phyloP scores from a whole-genome alignment of 1,140 invertebrate genomes.

The Trigoniulus corallinus region DNA sequence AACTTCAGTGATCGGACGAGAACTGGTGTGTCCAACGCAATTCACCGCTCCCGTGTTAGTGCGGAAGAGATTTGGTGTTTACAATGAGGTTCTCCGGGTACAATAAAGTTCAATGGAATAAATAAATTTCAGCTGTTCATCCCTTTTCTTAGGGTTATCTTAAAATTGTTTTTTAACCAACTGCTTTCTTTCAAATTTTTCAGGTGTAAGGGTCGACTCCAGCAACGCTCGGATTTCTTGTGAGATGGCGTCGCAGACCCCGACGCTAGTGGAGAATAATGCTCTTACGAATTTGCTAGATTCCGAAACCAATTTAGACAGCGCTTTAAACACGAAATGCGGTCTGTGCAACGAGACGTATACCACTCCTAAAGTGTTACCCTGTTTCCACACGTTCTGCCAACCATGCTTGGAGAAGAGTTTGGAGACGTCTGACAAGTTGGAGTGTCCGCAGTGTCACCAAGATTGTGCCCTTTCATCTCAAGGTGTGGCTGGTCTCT shows the following conservation, averaged over 20 bases:
- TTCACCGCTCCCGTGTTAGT: no score
- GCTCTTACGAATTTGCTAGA: not conserved
- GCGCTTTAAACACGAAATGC: constrained; percentile 46
- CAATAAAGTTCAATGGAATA: no score
- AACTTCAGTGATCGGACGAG: no score
- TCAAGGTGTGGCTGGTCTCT: constrained; percentile 37
- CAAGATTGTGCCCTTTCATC: constrained; percentile 41
- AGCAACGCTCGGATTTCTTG: not conserved
- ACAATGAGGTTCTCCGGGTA: no score
- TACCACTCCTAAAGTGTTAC: constrained; percentile 47
- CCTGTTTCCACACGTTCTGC: constrained; percentile 71
- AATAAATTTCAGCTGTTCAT: no score
- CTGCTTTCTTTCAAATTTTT: no score
- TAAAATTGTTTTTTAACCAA: no score
- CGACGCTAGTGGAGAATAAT: not conserved
- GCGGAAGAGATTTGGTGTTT: no score
- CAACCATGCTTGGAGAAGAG: constrained; percentile 56
- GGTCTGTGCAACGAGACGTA: constrained; percentile 61
- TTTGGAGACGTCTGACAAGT: constrained; percentile 45
- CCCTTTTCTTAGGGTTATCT: no score
- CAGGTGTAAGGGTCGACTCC: not conserved
- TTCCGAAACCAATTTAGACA: not conserved
- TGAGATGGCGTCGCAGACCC: not conserved
- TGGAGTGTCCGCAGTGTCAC: constrained; percentile 63
- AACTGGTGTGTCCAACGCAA: no score